A percentile compares a stretch with the other conserved stretches of the same genome.
Evolutionary conservation across 2,113 vertebrate species (phyloP).

Genomic region (Struthio camelus): DNA sequence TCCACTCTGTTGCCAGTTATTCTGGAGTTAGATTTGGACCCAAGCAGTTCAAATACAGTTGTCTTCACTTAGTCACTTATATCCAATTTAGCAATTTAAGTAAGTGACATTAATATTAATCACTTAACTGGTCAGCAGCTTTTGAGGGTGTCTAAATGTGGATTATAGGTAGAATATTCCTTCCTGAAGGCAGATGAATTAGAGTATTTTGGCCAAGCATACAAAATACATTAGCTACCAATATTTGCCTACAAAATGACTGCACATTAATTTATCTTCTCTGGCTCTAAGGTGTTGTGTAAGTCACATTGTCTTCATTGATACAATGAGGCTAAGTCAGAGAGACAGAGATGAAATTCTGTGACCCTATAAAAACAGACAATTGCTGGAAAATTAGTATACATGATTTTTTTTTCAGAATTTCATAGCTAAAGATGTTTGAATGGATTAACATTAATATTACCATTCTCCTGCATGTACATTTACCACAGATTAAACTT

Average conservation of each 20-base stretch:
- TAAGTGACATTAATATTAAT: neutral
- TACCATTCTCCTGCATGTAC: neutral
- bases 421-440: neutral
- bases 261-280: neutral
- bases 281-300: neutral
- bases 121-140: neutral
- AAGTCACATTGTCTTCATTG: neutral
- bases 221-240: neutral
- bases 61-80: neutral
- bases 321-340: neutral
- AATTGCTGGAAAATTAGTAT: slow-evolving; percentile 17
- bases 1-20: neutral
- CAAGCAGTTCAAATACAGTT: neutral
- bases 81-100: neutral
- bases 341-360: neutral
- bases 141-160: neutral
- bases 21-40: neutral
- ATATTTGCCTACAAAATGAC: neutral
- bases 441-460: neutral
- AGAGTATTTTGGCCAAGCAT: neutral
- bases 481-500: neutral
- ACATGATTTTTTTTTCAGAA: neutral
- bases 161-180: neutral
- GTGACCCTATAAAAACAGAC: neutral
- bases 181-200: neutral